Percentiles rank a stretch among this genome's conserved stretches.
These are phyloP conservation scores for Listrodromus nycthemerus DNA, from an alignment of 2,888 invertebrate species.

Conservation along the genomic window DNA sequence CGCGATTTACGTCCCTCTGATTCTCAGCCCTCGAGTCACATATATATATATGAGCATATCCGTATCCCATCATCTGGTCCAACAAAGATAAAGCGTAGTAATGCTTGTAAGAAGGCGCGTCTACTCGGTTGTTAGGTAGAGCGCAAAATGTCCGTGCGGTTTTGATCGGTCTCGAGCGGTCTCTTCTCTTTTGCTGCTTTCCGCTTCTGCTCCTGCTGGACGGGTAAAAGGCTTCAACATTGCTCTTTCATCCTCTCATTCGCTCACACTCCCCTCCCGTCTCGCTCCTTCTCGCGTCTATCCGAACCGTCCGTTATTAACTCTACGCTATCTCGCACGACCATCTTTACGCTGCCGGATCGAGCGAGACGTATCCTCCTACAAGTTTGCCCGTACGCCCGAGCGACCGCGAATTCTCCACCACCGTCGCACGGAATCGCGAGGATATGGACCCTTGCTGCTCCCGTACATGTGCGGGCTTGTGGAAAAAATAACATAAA, in stretches of 20 bases:
- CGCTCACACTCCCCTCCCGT: conserved; percentile 45
- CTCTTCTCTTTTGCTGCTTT: conserved; percentile 56
- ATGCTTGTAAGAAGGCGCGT: conserved; percentile 64
- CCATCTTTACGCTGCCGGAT: conserved; percentile 82
- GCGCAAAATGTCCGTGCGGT: conserved; percentile 65
- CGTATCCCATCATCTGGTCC: conserved; percentile 63
- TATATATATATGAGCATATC: conserved; percentile 32
- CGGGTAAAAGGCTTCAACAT: conserved; percentile 42
- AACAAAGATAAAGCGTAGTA: conserved; percentile 67
- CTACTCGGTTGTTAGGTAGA: conserved; percentile 66
- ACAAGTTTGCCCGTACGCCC: conserved; percentile 19
- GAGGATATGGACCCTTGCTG: conserved; percentile 22
- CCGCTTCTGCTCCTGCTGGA: conserved; percentile 57
- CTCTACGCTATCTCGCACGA: conserved; percentile 81
- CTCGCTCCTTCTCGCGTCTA: conserved; percentile 72
- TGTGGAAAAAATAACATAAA: not conserved
- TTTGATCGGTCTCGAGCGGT: conserved; percentile 66
- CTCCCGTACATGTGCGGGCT: not conserved
- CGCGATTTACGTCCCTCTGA: not conserved
- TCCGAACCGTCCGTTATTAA: conserved; percentile 81
- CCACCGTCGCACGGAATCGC: conserved; percentile 49
- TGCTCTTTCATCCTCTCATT: conserved; percentile 64
- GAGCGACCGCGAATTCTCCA: conserved; percentile 37
- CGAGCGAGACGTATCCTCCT: conserved; percentile 75
- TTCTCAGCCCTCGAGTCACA: not conserved